phyloP scores from a whole-genome alignment of 2,113 vertebrate species.

The Pterophyllum scalare region DNA sequence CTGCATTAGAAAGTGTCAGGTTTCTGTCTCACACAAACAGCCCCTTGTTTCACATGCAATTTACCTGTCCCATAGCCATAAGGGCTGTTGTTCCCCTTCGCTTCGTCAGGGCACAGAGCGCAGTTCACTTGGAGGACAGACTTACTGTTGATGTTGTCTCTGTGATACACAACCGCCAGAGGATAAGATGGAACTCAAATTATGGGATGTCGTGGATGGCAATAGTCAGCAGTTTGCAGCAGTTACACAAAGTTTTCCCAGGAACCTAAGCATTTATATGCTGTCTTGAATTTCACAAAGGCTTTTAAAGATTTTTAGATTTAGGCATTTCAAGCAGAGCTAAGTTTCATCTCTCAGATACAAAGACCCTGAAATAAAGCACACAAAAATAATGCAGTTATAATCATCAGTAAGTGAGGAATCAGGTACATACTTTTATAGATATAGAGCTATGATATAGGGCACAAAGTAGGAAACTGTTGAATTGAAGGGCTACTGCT shows the following conservation, averaged over 20 bases:
- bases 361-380: too few species aligned
- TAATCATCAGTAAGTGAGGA: neutral
- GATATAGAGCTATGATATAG: too few species aligned
- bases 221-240: constrained; percentile 6
- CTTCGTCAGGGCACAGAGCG: constrained; percentile 69
- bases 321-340: constrained; percentile 29
- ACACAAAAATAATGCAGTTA: neutral
- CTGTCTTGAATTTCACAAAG: constrained; percentile 12
- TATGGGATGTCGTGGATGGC: constrained; percentile 52
- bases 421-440: neutral
- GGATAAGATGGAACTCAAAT: constrained; percentile 25
- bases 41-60: constrained; percentile 59
- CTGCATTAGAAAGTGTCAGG: constrained; percentile 62
- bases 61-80: constrained; percentile 75
- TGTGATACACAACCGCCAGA: constrained; percentile 67
- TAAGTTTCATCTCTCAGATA: neutral
- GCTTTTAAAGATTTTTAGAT: neutral
- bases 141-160: constrained; percentile 77
- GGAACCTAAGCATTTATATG: neutral
- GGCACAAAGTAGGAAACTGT: neutral
- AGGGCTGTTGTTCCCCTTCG: constrained; percentile 72
- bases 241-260: neutral
- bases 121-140: constrained; percentile 81
- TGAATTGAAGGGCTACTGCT: constrained; percentile 1
- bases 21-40: constrained; percentile 72